Percentiles rank a stretch among this genome's conserved stretches.
Evolutionary conservation across 2,888 invertebrate species (phyloP).

Genomic region (Chloromyia formosa): DNA sequence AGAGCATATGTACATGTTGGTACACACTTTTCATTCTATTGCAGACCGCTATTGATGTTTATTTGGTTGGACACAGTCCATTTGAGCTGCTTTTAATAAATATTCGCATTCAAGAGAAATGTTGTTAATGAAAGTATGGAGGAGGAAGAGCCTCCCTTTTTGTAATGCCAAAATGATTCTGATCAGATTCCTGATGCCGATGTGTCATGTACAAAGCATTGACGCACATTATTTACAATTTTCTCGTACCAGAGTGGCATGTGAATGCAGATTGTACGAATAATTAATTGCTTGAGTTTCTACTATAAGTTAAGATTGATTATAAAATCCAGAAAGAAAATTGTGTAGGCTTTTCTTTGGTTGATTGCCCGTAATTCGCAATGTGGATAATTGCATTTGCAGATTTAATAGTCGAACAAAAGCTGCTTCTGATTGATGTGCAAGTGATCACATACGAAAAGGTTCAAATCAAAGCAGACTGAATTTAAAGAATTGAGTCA

Average conservation of each 20-base stretch:
- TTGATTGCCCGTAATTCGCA: too few relatives aligned
- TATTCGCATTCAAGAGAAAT: slow-evolving; percentile 12
- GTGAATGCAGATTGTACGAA: background rate
- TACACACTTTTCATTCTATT: background rate
- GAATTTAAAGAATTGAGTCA: too few relatives aligned
- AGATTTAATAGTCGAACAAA: background rate
- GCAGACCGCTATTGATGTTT: slow-evolving; percentile 27
- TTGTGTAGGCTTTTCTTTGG: too few relatives aligned
- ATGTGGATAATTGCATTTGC: too few relatives aligned
- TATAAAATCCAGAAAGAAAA: too few relatives aligned
- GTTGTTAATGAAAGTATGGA: background rate
- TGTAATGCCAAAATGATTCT: slow-evolving; percentile 41
- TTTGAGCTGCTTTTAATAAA: slow-evolving; percentile 26
- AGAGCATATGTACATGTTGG: too few relatives aligned
- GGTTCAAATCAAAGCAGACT: too few relatives aligned
- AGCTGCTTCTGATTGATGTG: background rate
- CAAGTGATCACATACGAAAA: background rate
- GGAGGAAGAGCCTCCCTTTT: slow-evolving; percentile 29
- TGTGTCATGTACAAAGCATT: too few relatives aligned
- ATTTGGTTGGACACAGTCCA: slow-evolving; percentile 23
- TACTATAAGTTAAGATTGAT: background rate
- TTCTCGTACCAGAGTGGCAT: background rate
- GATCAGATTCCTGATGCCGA: slow-evolving; percentile 30
- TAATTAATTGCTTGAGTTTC: slow-evolving; percentile 5
- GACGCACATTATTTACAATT: slow-evolving; percentile 38